Conservation (phyloP, 2,888 invertebrate genomes). For the Tetropium fuscum region DNA sequence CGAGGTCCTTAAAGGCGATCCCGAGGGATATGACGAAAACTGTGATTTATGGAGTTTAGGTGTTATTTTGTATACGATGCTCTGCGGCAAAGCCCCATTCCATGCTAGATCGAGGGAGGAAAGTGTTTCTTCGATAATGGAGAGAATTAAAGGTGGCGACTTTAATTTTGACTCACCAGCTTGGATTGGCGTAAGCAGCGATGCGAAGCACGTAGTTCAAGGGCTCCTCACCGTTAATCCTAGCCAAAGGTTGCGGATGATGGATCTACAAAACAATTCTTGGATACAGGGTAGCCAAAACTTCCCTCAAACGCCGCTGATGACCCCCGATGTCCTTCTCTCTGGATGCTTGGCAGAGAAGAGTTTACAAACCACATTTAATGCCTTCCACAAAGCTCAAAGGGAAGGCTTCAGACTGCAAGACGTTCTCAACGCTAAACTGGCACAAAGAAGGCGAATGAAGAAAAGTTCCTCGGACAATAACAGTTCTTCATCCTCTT, state of each 20-base stretch:
- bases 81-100: constrained; percentile 92
- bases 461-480: constrained; percentile 69
- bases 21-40: constrained; percentile 86
- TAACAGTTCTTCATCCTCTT: constrained; percentile 61
- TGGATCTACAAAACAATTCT: constrained; percentile 74
- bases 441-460: constrained; percentile 76
- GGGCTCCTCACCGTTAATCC: constrained; percentile 86
- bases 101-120: constrained; percentile 75
- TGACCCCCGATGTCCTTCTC: constrained; percentile 73
- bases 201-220: constrained; percentile 81
- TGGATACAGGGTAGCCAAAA: constrained; percentile 71
- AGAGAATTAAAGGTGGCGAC: constrained; percentile 82
- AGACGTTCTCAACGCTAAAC: constrained; percentile 78
- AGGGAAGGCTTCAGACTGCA: constrained; percentile 79
- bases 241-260: constrained; percentile 75
- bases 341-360: constrained; percentile 61
- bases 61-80: constrained; percentile 80
- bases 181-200: constrained; percentile 80
- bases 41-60: constrained; percentile 98
- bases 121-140: constrained; percentile 81
- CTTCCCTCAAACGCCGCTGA: constrained; percentile 69
- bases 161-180: constrained; percentile 78
- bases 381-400: constrained; percentile 77
- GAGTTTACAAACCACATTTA: constrained; percentile 74
- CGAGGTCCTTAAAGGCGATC: constrained; percentile 79